Conservation (phyloP, 2,888 invertebrate genomes). For the Polia nebulosa region DNA sequence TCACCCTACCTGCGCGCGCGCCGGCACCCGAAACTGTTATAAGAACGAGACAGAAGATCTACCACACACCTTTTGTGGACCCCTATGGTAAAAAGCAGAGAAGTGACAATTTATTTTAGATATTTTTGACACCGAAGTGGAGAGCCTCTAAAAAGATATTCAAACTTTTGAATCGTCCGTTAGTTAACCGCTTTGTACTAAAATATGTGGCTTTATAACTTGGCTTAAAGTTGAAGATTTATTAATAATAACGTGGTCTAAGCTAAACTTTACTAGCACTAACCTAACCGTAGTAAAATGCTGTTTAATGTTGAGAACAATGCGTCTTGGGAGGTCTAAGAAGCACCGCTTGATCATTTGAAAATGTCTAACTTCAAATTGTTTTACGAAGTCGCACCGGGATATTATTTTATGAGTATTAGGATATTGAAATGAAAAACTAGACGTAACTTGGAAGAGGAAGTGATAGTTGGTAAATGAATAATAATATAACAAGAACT, state of each 20-base stretch:
- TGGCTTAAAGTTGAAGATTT: conserved; percentile 9
- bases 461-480: conserved; percentile 25
- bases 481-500: not conserved
- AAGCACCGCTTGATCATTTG: conserved; percentile 53
- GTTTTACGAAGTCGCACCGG: conserved; percentile 42
- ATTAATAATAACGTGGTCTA: conserved; percentile 36
- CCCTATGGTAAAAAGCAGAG: conserved; percentile 55
- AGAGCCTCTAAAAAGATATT: conserved; percentile 51
- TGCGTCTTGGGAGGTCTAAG: conserved; percentile 57
- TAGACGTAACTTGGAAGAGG: conserved; percentile 28
- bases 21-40: conserved; percentile 59
- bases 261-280: conserved; percentile 52
- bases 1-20: conserved; percentile 75
- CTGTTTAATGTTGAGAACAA: conserved; percentile 42
- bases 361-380: conserved; percentile 51
- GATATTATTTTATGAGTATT: conserved; percentile 49
- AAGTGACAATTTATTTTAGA: conserved; percentile 68
- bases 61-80: conserved; percentile 72
- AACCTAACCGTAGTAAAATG: conserved; percentile 38
- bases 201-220: conserved; percentile 23
- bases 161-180: conserved; percentile 34
- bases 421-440: conserved; percentile 37
- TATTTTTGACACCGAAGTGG: conserved; percentile 64
- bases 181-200: not conserved
- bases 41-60: conserved; percentile 67